A percentile compares a stretch with the other conserved stretches of the same genome.
Evolutionary conservation across 2,888 invertebrate species (phyloP).

Genomic region (Geophilus truncorum): DNA sequence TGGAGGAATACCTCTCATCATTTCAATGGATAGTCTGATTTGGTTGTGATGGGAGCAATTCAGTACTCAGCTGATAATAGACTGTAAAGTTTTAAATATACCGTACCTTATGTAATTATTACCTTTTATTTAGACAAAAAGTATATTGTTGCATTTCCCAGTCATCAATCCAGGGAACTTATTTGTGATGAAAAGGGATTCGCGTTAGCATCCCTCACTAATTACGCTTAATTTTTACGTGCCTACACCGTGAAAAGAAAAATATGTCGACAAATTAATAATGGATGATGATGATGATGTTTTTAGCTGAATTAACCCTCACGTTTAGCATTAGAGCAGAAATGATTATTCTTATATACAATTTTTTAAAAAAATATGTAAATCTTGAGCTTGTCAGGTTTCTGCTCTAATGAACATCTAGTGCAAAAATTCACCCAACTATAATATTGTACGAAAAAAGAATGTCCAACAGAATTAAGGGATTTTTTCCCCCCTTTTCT

Average conservation of each 20-base stretch:
- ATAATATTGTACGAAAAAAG: not conserved
- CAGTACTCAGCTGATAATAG: conserved; percentile 18
- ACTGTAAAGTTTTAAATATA: not conserved
- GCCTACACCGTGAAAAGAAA: conserved; percentile 8
- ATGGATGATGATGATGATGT: not conserved
- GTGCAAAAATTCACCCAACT: not conserved
- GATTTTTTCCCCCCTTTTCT: not conserved
- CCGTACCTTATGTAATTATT: not conserved
- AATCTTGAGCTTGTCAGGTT: conserved; percentile 1
- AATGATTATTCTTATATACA: conserved; percentile 14
- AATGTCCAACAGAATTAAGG: not conserved
- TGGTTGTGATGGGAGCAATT: conserved; percentile 32
- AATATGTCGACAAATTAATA: not conserved
- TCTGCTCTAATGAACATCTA: not conserved
- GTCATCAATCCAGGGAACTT: conserved; percentile 10
- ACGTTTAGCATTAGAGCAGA: conserved; percentile 2
- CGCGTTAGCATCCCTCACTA: not conserved
- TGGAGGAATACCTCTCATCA: not conserved
- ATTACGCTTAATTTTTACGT: conserved; percentile 25
- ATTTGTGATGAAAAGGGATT: not conserved
- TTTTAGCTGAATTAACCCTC: not conserved
- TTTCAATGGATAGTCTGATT: conserved; percentile 6
- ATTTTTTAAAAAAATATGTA: conserved; percentile 7
- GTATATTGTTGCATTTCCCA: not conserved
- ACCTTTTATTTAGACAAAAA: not conserved